Evolutionary conservation across 1,140 invertebrate genomes (phyloP), one percentile per base, ranked within the genome.

Genomic region (Scylla paramamosain): DNA sequence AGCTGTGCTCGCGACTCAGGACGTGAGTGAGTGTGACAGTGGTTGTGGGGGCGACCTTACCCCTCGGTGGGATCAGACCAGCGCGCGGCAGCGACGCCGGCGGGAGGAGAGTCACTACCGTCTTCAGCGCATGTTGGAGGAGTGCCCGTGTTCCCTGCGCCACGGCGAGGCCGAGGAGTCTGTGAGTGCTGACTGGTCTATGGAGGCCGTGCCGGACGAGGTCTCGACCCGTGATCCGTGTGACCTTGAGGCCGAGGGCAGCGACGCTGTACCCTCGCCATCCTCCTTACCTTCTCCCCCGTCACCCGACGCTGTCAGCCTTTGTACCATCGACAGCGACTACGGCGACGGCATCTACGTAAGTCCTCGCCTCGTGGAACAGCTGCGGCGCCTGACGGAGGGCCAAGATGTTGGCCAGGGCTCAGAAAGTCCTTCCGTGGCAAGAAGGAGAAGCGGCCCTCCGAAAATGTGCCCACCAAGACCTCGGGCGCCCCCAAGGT

Each of bases 151-250:
- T 29, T 39, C 88, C 25, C 28, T 12, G 25, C 32, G 32, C 25
- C 77, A 84, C 7, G 46, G 90, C 32, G 93, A 95, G 46, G n/a
- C 67, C 4, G 93, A 96, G 16, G 95, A 95, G 25, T 94, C 91
- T 28, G 93, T 93, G 32, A 96, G 96, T 87, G 96, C 95, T 67
- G 96, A 96, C 46, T 96, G 96, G 96, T 96, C 96, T 91, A 94
- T 96, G 92, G 95, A 95, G 92, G 96, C 96, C 32, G 92, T 95
- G 28, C 31, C 95, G 48, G 93, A 96, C 93, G 96, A 96, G 92
- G 67, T 77, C 32, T 95, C 93, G 25, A 93, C 86, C 16, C 59
- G 32, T 48, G 96, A 95, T 20, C 77, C 87, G 32, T 83, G 86
- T 46, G 95, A 92, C 8, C 29, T 92, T 7, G 88, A 92, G 7